These are phyloP conservation scores for Polypterus senegalus DNA, from an alignment of 2,113 vertebrate species.

Conservation along the genomic window DNA sequence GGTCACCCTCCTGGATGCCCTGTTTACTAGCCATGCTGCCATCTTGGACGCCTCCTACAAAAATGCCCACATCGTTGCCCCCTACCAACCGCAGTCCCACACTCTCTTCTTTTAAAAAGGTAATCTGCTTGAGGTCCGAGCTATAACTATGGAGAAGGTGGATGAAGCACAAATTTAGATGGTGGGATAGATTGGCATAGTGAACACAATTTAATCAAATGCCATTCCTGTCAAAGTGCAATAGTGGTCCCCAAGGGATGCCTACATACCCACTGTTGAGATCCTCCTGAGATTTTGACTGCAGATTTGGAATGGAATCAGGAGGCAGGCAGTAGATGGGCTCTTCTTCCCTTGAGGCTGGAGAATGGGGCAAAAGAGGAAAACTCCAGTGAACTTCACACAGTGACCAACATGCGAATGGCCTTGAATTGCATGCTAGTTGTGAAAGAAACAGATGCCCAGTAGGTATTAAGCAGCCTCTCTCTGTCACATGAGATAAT, in stretches of 20 bases:
- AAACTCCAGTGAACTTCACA: not conserved
- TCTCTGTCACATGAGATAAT: too few relatives aligned
- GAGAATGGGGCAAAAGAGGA: constrained; percentile 7
- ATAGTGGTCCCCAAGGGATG: too few relatives aligned
- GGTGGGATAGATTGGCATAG: too few relatives aligned
- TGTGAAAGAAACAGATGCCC: too few relatives aligned
- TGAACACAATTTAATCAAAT: too few relatives aligned
- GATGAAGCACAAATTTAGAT: not conserved
- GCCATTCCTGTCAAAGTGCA: too few relatives aligned
- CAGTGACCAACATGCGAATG: too few relatives aligned
- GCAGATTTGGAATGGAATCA: constrained; percentile 33
- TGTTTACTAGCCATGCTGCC: constrained; percentile 67
- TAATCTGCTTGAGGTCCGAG: constrained; percentile 45
- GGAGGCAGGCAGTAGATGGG: constrained; percentile 57
- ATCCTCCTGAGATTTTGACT: constrained; percentile 15
- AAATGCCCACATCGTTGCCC: constrained; percentile 86
- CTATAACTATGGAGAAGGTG: constrained; percentile 58
- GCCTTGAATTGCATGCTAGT: too few relatives aligned
- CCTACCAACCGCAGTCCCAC: constrained; percentile 77
- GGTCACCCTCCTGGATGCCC: constrained; percentile 77
- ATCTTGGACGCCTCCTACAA: constrained; percentile 76
- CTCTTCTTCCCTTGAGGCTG: constrained; percentile 43
- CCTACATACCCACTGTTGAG: constrained; percentile 33
- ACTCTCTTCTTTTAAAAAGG: constrained; percentile 68
- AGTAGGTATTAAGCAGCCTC: too few relatives aligned